phyloP scores from a whole-genome alignment of 2,113 vertebrate genomes.

The Varanus komodoensis region DNA sequence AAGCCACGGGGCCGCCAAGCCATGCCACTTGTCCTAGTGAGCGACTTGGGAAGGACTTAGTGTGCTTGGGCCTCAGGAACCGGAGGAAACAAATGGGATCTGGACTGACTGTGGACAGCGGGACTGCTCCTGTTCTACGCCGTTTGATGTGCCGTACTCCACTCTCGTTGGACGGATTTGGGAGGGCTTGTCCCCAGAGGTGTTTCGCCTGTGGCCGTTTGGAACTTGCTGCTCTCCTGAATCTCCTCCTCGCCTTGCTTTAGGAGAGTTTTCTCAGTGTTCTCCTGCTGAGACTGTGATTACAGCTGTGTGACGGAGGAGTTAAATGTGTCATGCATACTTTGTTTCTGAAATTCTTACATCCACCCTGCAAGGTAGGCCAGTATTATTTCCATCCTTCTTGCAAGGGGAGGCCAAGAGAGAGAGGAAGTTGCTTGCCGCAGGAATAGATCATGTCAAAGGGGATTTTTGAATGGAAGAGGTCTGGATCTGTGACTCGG shows the following conservation, averaged over 20 bases:
- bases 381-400: neutral
- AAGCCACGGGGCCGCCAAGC: too few species aligned
- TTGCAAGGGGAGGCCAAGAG: neutral
- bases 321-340: neutral
- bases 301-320: neutral
- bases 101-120: neutral
- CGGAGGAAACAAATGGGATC: neutral
- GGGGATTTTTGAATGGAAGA: neutral
- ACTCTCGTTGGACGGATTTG: too few species aligned
- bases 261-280: too few species aligned
- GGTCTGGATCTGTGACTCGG: too few species aligned
- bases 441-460: neutral
- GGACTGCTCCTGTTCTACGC: neutral
- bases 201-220: neutral
- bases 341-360: neutral
- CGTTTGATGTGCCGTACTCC: neutral
- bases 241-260: too few species aligned
- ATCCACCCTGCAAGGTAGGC: neutral
- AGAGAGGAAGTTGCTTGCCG: neutral
- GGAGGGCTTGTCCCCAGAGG: neutral
- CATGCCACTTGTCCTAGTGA: neutral
- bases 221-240: neutral
- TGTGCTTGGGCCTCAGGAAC: neutral
- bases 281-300: too few species aligned
- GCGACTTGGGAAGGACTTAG: neutral